Percentiles rank a stretch among this genome's conserved stretches.
Evolutionary conservation across 2,888 invertebrate genomes (phyloP).

Genomic region (Eupithecia dodoneata): DNA sequence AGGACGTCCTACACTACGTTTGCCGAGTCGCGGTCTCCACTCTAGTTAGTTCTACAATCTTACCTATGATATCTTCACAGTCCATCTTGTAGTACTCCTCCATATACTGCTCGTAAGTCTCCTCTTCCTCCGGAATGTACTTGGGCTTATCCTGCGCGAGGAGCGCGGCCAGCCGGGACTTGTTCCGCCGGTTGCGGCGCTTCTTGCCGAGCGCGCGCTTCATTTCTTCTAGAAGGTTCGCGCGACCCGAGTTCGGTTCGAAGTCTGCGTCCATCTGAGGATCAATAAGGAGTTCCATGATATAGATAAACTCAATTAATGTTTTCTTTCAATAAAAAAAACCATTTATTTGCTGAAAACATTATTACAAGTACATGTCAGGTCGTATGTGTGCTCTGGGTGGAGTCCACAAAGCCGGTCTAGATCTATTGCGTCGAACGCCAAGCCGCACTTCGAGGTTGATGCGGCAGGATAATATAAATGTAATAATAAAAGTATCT

Average conservation of each 20-base stretch:
- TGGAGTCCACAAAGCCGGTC: too few relatives aligned
- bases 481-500: constrained; percentile 68
- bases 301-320: background rate
- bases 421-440: too few relatives aligned
- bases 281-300: background rate
- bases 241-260: constrained; percentile 82
- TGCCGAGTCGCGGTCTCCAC: too few relatives aligned
- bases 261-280: constrained; percentile 95
- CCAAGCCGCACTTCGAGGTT: background rate
- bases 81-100: constrained; percentile 98
- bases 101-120: constrained; percentile 93
- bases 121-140: constrained; percentile 89
- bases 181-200: constrained; percentile 84
- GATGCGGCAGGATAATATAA: background rate
- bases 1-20: too few relatives aligned
- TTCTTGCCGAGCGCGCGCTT: constrained; percentile 83
- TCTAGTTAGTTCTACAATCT: background rate
- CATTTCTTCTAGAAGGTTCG: constrained; percentile 83
- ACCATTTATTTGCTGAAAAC: too few relatives aligned
- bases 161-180: constrained; percentile 90
- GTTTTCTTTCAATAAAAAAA: too few relatives aligned
- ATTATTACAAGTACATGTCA: too few relatives aligned
- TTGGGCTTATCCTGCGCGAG: constrained; percentile 91
- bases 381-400: too few relatives aligned
- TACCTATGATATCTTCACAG: constrained; percentile 95